A percentile compares a stretch with the other conserved stretches of the same genome.
Evolutionary conservation across 30 jellyfish, hydroid and myxozoan genomes (phyloP).

Genomic region (Pelagia noctiluca): DNA sequence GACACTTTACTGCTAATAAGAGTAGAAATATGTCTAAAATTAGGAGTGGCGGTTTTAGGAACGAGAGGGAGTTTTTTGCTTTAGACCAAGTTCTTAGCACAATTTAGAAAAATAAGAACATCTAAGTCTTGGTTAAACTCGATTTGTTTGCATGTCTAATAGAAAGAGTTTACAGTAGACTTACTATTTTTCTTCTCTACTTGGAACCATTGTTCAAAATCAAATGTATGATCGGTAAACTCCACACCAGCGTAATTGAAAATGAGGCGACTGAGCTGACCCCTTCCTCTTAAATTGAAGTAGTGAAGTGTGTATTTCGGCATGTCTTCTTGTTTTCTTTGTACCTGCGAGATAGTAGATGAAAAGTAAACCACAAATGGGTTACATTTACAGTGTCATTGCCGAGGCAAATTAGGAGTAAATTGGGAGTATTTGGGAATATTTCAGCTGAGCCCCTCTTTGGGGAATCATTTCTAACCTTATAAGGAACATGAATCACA

Average conservation of each 20-base stretch:
- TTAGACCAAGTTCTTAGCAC: neutral
- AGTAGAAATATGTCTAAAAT: too few relatives aligned
- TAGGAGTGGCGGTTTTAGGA: neutral
- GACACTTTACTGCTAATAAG: too few relatives aligned
- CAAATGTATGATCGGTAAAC: constrained; percentile 32
- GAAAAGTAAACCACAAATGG: too few relatives aligned
- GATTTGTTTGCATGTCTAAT: neutral
- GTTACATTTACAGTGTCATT: too few relatives aligned
- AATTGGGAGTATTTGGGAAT: too few relatives aligned
- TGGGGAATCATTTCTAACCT: too few relatives aligned
- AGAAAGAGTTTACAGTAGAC: neutral
- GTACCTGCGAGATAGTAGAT: too few relatives aligned
- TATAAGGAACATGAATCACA: too few relatives aligned
- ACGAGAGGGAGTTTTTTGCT: neutral
- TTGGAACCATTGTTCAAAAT: constrained; percentile 3
- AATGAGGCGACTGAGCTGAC: constrained; percentile 17
- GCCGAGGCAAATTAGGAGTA: too few relatives aligned
- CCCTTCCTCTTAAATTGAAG: constrained; percentile 13
- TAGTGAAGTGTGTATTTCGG: constrained; percentile 32
- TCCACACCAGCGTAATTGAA: constrained; percentile 36
- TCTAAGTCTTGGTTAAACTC: too few relatives aligned
- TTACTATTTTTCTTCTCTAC: constrained; percentile 36
- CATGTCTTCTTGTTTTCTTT: constrained; percentile 32
- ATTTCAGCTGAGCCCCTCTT: too few relatives aligned
- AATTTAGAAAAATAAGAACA: too few relatives aligned